Evolutionary conservation across 2,113 vertebrate species (phyloP).

Genomic region (Zosterops borbonicus): DNA sequence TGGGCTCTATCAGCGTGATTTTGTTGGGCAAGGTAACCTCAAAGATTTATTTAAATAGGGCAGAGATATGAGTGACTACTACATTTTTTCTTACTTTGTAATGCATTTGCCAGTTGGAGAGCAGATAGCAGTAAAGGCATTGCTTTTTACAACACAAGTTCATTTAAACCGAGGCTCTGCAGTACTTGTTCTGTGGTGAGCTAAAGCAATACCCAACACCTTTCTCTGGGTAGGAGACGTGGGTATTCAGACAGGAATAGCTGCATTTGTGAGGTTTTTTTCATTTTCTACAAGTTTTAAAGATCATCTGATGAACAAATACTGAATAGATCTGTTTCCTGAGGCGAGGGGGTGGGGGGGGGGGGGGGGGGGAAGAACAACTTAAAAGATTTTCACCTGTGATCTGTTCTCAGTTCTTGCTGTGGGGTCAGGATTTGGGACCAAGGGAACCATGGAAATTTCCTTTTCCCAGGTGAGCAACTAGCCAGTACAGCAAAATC

Average conservation of each 20-base stretch:
- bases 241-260: not conserved
- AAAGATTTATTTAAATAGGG: constrained; percentile 48
- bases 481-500: not conserved
- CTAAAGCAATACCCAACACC: not conserved
- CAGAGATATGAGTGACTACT: not conserved
- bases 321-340: not conserved
- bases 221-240: not conserved
- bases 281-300: not conserved
- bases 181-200: not conserved
- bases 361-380: not conserved
- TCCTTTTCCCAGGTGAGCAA: not conserved
- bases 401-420: not conserved
- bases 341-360: rapidly evolving
- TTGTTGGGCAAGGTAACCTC: constrained; percentile 40
- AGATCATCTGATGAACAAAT: not conserved
- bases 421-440: not conserved
- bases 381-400: not conserved
- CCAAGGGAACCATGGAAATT: constrained; percentile 7
- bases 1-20: not conserved
- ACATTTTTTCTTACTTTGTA: not conserved
- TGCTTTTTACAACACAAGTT: not conserved
- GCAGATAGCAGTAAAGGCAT: not conserved
- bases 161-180: not conserved
- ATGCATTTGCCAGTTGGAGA: not conserved
- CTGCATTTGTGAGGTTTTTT: not conserved